Evolutionary conservation across 2,888 invertebrate genomes (phyloP).

Genomic region (Drepana falcataria): DNA sequence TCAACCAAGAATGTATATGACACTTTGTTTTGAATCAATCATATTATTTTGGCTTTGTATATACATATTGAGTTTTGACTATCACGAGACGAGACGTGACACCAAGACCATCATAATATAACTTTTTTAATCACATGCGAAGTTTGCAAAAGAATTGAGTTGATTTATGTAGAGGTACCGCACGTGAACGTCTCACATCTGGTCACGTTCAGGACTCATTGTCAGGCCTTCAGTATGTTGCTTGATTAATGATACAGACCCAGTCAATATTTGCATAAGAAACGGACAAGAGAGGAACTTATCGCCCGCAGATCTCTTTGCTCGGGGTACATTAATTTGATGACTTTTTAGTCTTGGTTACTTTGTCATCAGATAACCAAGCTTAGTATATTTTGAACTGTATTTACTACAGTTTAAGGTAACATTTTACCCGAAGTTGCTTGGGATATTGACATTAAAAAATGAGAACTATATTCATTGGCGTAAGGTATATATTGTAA

Average conservation of each 20-base stretch:
- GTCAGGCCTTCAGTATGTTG: slow-evolving; percentile 48
- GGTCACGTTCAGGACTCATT: slow-evolving; percentile 39
- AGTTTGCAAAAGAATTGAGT: slow-evolving; percentile 24
- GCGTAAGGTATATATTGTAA: slow-evolving; percentile 30
- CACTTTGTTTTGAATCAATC: too few relatives aligned
- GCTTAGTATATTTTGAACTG: slow-evolving; percentile 26
- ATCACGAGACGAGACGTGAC: too few relatives aligned
- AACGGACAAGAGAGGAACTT: slow-evolving; percentile 66
- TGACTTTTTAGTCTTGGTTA: slow-evolving; percentile 51
- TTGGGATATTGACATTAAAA: slow-evolving; percentile 10
- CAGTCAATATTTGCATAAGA: slow-evolving; percentile 78
- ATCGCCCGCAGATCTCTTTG: slow-evolving; percentile 61
- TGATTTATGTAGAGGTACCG: slow-evolving; percentile 34
- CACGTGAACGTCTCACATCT: slow-evolving; percentile 40
- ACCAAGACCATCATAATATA: too few relatives aligned
- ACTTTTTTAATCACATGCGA: slow-evolving; percentile 3
- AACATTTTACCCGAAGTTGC: slow-evolving; percentile 17
- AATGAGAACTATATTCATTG: slow-evolving; percentile 20
- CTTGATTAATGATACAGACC: slow-evolving; percentile 73
- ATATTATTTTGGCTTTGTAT: too few relatives aligned
- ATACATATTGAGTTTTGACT: too few relatives aligned
- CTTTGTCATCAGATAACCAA: slow-evolving; percentile 12
- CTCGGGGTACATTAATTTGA: slow-evolving; percentile 51
- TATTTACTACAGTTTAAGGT: slow-evolving; percentile 21
- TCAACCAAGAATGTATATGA: too few relatives aligned